Conservation (phyloP, 2,797 vertebrate genomes). For the Morelia viridis region DNA sequence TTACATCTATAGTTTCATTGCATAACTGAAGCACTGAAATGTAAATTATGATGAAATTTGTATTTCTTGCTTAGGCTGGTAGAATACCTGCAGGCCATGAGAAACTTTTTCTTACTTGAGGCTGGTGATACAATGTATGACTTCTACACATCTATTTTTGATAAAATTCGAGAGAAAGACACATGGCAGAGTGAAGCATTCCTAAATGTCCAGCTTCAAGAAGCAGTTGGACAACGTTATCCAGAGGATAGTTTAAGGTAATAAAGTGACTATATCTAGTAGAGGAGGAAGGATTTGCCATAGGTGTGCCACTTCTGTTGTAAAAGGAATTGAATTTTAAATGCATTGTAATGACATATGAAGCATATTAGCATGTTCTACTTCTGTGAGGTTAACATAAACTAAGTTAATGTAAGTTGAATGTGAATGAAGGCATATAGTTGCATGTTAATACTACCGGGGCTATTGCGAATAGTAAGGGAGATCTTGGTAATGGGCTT, state of each 20-base stretch:
- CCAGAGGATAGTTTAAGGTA: constrained; percentile 92
- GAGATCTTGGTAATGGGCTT: background rate
- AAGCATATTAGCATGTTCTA: background rate
- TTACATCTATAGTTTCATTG: background rate
- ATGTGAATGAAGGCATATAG: background rate
- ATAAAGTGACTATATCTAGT: background rate
- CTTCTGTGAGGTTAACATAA: background rate
- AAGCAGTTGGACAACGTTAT: constrained; percentile 92
- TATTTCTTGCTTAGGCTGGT: constrained; percentile 77
- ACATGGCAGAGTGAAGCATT: constrained; percentile 94
- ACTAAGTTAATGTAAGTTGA: background rate
- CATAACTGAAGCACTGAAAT: background rate
- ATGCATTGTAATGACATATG: background rate
- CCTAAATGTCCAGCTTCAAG: constrained; percentile 92
- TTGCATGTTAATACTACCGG: background rate
- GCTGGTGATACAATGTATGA: constrained; percentile 99
- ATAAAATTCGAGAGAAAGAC: constrained; percentile 95
- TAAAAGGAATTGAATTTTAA: background rate
- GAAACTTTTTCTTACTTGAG: constrained; percentile 97
- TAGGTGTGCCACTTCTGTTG: background rate
- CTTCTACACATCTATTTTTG: constrained; percentile 97
- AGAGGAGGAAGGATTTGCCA: background rate
- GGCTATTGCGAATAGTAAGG: background rate
- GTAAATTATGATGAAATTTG: constrained; percentile 21
- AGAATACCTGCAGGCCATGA: constrained; percentile 96